Conservation (phyloP, 2,797 vertebrate genomes). For the Gallirallus australis region DNA sequence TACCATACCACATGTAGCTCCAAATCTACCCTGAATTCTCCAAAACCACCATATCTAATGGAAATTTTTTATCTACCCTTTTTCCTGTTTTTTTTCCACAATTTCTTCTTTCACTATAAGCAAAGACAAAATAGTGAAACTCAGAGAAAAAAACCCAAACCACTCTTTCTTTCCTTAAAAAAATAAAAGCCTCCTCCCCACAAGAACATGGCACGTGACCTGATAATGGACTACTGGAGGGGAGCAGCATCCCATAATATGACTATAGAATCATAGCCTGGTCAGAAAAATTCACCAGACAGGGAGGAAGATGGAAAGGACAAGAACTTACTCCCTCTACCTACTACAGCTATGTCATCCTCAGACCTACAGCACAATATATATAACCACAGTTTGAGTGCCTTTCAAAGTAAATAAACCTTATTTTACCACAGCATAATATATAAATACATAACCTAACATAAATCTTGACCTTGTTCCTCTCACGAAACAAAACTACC, state of each 20-base stretch:
- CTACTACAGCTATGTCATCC: not conserved
- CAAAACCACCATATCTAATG: not conserved
- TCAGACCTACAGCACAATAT: not conserved
- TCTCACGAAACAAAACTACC: not conserved
- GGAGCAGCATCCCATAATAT: not conserved
- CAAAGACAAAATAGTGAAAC: not conserved
- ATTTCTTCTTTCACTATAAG: not conserved
- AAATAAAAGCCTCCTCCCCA: not conserved
- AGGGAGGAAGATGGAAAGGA: not conserved
- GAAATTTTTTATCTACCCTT: not conserved
- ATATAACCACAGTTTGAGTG: not conserved
- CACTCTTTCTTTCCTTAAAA: not conserved
- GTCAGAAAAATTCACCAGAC: not conserved
- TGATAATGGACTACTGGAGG: not conserved
- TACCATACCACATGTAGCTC: accelerated
- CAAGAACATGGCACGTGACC: not conserved
- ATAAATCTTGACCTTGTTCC: not conserved
- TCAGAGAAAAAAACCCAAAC: no score
- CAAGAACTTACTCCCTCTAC: not conserved
- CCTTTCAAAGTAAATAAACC: not conserved
- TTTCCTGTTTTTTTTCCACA: not conserved
- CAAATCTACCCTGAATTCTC: not conserved
- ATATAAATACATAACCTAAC: not conserved
- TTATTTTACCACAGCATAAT: not conserved
- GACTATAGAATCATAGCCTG: not conserved